A percentile compares a stretch with the other conserved stretches of the same genome.
Evolutionary conservation across 92 coral and sea anemone genomes (phyloP).

Genomic region (Porites divaricata): DNA sequence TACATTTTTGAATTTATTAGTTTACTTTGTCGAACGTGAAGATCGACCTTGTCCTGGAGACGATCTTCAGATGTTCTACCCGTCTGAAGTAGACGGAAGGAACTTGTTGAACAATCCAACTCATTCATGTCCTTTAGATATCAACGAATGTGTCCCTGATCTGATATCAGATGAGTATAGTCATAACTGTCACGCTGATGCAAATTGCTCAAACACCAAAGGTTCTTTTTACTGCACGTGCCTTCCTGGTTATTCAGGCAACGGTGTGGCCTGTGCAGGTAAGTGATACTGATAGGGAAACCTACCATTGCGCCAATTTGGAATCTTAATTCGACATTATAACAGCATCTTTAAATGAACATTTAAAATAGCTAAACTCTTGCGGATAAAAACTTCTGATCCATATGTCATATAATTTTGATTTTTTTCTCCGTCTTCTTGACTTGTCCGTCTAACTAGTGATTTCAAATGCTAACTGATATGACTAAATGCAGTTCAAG

Average conservation of each 20-base stretch:
- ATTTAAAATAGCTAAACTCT: too few relatives aligned
- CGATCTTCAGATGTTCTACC: too few relatives aligned
- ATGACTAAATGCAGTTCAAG: too few relatives aligned
- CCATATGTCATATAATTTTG: slow-evolving; percentile 8
- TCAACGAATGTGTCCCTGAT: slow-evolving; percentile 27
- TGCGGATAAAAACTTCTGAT: slow-evolving; percentile 6
- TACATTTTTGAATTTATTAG: too few relatives aligned
- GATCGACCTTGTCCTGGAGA: too few relatives aligned
- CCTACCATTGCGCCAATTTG: not conserved
- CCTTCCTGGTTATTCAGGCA: slow-evolving; percentile 77
- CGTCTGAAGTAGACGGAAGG: too few relatives aligned
- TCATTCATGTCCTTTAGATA: slow-evolving; percentile 1
- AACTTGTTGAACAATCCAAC: too few relatives aligned
- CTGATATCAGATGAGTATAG: not conserved
- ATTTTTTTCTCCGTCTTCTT: not conserved
- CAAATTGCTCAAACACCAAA: slow-evolving; percentile 81
- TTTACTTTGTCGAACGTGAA: too few relatives aligned
- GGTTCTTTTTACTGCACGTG: slow-evolving; percentile 84
- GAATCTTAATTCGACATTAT: too few relatives aligned
- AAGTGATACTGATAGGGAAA: not conserved
- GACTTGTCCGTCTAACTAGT: not conserved
- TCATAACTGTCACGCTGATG: slow-evolving; percentile 74
- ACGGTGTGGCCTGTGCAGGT: slow-evolving; percentile 69
- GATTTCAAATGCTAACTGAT: not conserved
- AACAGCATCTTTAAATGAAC: too few relatives aligned